A percentile compares a stretch with the other conserved stretches of the same genome.
Conservation (phyloP, 2,888 invertebrate genomes). For the Bugula neritina region DNA sequence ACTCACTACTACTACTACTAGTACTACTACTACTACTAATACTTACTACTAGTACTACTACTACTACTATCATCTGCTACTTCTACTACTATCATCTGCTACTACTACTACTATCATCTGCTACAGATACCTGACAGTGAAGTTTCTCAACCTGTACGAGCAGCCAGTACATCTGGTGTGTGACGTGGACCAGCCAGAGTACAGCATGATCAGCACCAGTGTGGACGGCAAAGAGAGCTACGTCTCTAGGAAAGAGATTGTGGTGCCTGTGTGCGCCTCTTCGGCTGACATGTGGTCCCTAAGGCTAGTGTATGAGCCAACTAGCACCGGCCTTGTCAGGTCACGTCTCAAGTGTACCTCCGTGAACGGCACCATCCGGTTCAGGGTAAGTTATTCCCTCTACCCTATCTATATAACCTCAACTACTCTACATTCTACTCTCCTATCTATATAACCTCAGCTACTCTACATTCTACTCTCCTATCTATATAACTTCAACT, state of each 20-base stretch:
- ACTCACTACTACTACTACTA: too few species aligned
- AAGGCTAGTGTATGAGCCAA: neutral
- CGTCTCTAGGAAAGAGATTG: neutral
- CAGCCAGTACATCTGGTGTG: neutral
- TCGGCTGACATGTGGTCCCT: neutral
- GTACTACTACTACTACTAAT: too few species aligned
- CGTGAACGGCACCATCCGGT: neutral
- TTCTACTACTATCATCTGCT: too few species aligned
- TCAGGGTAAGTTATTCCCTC: neutral
- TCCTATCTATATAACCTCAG: too few species aligned
- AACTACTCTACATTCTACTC: too few species aligned
- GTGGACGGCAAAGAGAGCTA: neutral
- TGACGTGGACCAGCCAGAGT: neutral
- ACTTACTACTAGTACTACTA: too few species aligned
- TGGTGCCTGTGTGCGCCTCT: neutral
- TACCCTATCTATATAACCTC: too few species aligned
- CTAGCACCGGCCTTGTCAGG: neutral
- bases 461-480: too few species aligned
- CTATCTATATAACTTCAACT: too few species aligned
- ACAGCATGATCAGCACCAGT: neutral
- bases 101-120: too few species aligned
- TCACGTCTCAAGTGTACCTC: neutral
- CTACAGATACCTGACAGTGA: neutral
- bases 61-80: too few species aligned
- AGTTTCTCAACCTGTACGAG: neutral